Conservation (phyloP, 1,140 invertebrate species). For the Aphelinus atriplicis region DNA sequence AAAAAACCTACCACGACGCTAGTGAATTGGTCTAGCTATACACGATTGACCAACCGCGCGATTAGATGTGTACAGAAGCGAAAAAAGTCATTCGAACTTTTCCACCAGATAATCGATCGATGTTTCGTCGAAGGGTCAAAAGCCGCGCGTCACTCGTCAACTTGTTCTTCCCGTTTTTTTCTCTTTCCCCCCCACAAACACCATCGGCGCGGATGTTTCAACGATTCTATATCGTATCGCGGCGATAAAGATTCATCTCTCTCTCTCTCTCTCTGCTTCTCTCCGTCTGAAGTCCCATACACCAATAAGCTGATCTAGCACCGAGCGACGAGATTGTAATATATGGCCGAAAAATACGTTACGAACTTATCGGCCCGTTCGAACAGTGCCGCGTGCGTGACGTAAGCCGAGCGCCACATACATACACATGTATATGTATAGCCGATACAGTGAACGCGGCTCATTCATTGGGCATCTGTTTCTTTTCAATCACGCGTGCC, state of each 20-base stretch:
- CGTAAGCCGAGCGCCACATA: slow-evolving; percentile 19
- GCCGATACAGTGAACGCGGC: slow-evolving; percentile 41
- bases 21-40: too few species aligned
- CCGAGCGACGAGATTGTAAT: slow-evolving; percentile 1
- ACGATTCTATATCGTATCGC: slow-evolving; percentile 47
- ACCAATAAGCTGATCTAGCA: slow-evolving; percentile 9
- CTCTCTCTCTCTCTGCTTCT: slow-evolving; percentile 24
- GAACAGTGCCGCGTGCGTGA: slow-evolving; percentile 32
- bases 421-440: background rate
- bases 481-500: slow-evolving; percentile 14
- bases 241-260: slow-evolving; percentile 56
- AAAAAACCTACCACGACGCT: too few species aligned
- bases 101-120: background rate
- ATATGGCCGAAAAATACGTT: slow-evolving; percentile 7
- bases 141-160: slow-evolving; percentile 45
- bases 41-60: too few species aligned
- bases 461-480: slow-evolving; percentile 16
- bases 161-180: slow-evolving; percentile 39
- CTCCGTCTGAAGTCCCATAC: slow-evolving; percentile 3
- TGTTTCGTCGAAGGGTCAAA: slow-evolving; percentile 46
- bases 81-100: background rate
- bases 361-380: slow-evolving; percentile 44
- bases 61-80: too few species aligned
- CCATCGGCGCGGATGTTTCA: slow-evolving; percentile 40
- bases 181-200: slow-evolving; percentile 39